phyloP scores from a whole-genome alignment of 2,113 vertebrate genomes.

The Struthio camelus region DNA sequence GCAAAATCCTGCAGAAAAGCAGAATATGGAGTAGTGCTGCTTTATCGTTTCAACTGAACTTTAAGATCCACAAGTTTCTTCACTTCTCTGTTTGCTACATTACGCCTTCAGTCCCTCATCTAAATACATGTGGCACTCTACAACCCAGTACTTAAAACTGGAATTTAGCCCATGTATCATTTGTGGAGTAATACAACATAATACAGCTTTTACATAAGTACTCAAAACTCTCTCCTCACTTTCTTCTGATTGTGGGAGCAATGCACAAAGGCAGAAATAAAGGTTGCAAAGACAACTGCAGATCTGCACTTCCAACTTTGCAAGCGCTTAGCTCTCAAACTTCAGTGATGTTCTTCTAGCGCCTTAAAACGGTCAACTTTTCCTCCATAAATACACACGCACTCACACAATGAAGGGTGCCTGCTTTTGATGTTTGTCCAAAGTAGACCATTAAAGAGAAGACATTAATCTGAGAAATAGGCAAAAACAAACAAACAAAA shows the following conservation, averaged over 20 bases:
- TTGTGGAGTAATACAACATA: fast-evolving
- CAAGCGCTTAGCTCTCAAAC: not conserved
- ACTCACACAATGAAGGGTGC: not conserved
- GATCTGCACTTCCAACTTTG: not conserved
- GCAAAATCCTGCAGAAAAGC: not conserved
- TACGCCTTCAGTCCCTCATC: not conserved
- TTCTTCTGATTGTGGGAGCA: not conserved
- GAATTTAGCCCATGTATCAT: fast-evolving
- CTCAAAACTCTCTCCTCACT: not conserved
- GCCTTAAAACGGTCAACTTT: not conserved
- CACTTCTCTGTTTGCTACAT: not conserved
- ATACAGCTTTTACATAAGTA: not conserved
- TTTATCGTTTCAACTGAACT: not conserved
- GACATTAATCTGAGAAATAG: constrained; percentile 58
- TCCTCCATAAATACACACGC: not conserved
- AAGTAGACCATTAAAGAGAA: constrained; percentile 19
- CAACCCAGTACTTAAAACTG: fast-evolving
- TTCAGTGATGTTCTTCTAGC: not conserved
- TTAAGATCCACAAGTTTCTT: not conserved
- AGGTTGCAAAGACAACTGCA: not conserved
- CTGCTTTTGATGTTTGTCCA: not conserved
- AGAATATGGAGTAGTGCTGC: not conserved
- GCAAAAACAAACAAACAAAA: not conserved
- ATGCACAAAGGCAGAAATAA: not conserved
- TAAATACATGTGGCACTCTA: fast-evolving